Evolutionary conservation across 2,797 vertebrate genomes (phyloP), one percentile per base, ranked within the genome.

Genomic region (Girardinus metallicus): DNA sequence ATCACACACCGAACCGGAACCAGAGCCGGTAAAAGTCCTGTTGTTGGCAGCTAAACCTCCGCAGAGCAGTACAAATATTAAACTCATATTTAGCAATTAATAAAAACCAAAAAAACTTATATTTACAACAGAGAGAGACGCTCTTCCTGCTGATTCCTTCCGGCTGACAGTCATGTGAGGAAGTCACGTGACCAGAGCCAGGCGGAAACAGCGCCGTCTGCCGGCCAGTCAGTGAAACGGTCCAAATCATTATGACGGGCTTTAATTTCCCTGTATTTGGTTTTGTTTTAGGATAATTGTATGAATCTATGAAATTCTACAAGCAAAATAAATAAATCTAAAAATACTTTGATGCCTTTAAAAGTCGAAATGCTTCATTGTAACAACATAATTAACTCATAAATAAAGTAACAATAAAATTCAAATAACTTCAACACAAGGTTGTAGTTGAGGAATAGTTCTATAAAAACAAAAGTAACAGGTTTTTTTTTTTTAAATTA

Each of bases 91-190:
- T 73, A 13, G 43, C 26, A 57, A 29, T 16, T 31, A 26, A 41
- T 29, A 34, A 5, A 1, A 21, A n/a, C 11, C 2, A 11, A 36
- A 43, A 36, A 1, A 18, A 11, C 2, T 6, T 16, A 77, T 21
- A 39, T 60, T 73, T 47, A 66, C 43, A 66, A 26, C 70, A 74
- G 62, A 53, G 4, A n/a, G 68, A 62, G 43, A 49, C 53, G 60
- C 1, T 1, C 85, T 89, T 92, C 90, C 92, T 88, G 88, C 79
- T 86, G 41, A 29, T 23, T 80, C 41, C 74, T 44, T 18, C 41
- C 68, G 46, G 49, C 74, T 53, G 74, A 82, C 31, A 43, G 85
- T 93, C 92, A 93, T 72, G 81, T 93, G 91, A 91, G 23, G 3
- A 7, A 2, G 3, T 43, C 31, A 73, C 13, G 64, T 88, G 77